Conservation (phyloP, 2,113 vertebrate species). For the Rhea americana region DNA sequence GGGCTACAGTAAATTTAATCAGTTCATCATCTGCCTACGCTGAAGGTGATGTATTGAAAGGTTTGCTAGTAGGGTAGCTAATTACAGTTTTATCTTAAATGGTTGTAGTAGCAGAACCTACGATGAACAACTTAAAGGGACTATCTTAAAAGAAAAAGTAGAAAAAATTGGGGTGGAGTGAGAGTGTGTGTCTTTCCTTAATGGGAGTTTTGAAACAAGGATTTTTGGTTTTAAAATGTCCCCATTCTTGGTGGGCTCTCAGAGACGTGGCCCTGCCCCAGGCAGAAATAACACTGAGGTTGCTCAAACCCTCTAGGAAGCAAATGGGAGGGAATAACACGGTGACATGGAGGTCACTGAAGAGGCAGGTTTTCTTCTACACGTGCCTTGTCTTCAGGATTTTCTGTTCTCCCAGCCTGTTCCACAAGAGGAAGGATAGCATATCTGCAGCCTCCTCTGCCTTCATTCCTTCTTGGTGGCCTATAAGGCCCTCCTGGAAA, state of each 20-base stretch:
- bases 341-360: not conserved
- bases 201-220: not conserved
- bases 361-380: not conserved
- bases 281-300: not conserved
- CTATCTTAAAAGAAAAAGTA: not conserved
- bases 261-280: not conserved
- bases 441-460: not conserved
- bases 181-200: not conserved
- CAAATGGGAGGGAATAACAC: not conserved
- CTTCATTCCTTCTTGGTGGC: not conserved
- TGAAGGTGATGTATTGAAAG: not conserved
- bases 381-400: not conserved
- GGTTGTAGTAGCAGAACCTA: not conserved
- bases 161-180: fast-evolving
- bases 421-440: not conserved
- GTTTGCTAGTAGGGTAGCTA: not conserved
- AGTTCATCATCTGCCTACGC: not conserved
- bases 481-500: not conserved
- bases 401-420: not conserved
- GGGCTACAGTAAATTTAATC: not conserved
- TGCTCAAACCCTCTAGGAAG: not conserved
- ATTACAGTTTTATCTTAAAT: not conserved
- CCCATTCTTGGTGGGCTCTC: fast-evolving
- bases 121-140: not conserved
- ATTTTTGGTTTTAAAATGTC: not conserved